Evolutionary conservation across 53 echinoderm and acorn worm genomes (phyloP), one percentile per base, ranked within the genome.

Genomic region (Echinarachnius parma): DNA sequence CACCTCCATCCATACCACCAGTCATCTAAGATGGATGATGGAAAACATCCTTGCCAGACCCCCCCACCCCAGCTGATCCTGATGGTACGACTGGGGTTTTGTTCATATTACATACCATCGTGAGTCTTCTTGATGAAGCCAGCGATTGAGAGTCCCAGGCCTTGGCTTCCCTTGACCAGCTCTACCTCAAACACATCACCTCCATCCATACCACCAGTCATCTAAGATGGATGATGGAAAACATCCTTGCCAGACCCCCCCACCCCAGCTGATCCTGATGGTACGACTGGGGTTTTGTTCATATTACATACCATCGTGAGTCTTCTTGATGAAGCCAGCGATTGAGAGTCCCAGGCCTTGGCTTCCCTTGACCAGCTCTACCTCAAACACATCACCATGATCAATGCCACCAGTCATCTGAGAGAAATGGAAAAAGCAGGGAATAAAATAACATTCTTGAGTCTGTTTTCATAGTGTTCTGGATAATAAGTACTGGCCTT

Each of bases 271-370:
- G n/a, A n/a, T n/a, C n/a, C n/a, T n/a, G n/a, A n/a, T n/a, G n/a
- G n/a, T n/a, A n/a, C n/a, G n/a, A n/a, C n/a, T n/a, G n/a, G n/a
- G n/a, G n/a, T n/a, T n/a, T 39, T 39, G 7, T 7, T 13, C 13
- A 1, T 19, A 7, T 8, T n/a, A 34, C 66, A 20, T 77, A 82
- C 83, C 83, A 48, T 82, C 83, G 23, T 76, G 77, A 8, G 76
- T 76, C 34, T 82, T 82, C 56, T 82, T 75, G 59, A 76, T 76
- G 76, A 77, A 95, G 37, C 95, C 95, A 63, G 90, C 90, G 14
- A 95, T 95, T 46, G 95, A 91, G 45, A 95, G 87, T 19, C 95
- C 95, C 11, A 95, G 78, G 25, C 95, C 95, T 53, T 90, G 81
- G 57, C 78, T 78, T 21, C 84, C 90, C 53, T 95, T 95, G 30